phyloP scores from a whole-genome alignment of 2,888 invertebrate species.

The Eustalomyia histrio region DNA sequence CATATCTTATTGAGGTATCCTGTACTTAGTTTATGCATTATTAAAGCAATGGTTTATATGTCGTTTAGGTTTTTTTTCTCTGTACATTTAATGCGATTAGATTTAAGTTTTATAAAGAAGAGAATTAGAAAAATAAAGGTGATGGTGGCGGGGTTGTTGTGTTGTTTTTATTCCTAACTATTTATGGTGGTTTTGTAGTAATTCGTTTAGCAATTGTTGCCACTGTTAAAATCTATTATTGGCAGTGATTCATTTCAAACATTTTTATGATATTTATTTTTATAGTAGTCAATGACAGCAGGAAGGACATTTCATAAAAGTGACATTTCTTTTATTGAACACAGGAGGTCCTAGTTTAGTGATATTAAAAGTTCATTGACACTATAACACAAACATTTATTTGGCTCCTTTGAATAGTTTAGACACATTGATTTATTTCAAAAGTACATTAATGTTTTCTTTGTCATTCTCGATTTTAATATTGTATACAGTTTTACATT shows the following conservation, averaged over 20 bases:
- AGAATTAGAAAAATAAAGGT: conserved; percentile 42
- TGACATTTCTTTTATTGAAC: conserved; percentile 2
- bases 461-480: background rate
- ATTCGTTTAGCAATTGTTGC: conserved; percentile 32
- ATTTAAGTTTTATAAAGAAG: conserved; percentile 69
- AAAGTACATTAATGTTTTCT: background rate
- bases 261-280: conserved; percentile 12
- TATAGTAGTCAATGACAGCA: conserved; percentile 34
- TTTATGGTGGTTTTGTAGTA: conserved; percentile 13
- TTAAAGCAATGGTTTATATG: conserved; percentile 14
- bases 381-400: background rate
- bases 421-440: conserved; percentile 6
- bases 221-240: conserved; percentile 3
- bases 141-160: conserved; percentile 33
- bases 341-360: conserved; percentile 30
- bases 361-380: conserved; percentile 20
- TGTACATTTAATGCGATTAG: conserved; percentile 76
- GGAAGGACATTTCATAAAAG: conserved; percentile 27
- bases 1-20: too few relatives aligned
- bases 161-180: conserved; percentile 36
- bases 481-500: too few relatives aligned
- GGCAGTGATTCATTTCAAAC: conserved; percentile 27
- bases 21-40: background rate
- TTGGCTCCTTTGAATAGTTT: background rate
- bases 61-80: conserved; percentile 56